Evolutionary conservation across 1,140 invertebrate species (phyloP).

Genomic region (Dreissena polymorpha): DNA sequence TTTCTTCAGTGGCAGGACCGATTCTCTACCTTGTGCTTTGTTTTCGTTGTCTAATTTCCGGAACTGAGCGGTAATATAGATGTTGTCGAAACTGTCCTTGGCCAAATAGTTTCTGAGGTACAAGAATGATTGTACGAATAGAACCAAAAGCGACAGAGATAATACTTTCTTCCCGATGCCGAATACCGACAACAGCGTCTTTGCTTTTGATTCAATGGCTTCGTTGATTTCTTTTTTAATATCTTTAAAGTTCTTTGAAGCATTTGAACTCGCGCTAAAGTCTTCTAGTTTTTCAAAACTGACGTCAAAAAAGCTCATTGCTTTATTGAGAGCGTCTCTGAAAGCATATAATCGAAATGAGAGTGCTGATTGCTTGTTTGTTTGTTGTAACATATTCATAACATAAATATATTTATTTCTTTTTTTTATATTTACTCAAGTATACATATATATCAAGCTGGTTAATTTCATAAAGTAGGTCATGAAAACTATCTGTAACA

Average conservation of each 20-base stretch:
- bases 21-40: slow-evolving; percentile 1
- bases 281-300: neutral
- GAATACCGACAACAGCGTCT: neutral
- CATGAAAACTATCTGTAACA: no score
- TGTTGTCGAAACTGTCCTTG: slow-evolving; percentile 52
- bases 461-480: no score
- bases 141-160: slow-evolving; percentile 36
- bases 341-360: no score
- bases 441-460: no score
- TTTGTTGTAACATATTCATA: no score
- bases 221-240: slow-evolving; percentile 34
- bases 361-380: no score
- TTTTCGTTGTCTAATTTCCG: slow-evolving; percentile 31
- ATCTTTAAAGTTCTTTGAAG: neutral
- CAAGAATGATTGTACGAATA: slow-evolving; percentile 44
- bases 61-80: slow-evolving; percentile 53
- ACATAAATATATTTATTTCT: no score
- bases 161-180: slow-evolving; percentile 10
- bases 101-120: slow-evolving; percentile 48
- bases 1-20: slow-evolving; percentile 48
- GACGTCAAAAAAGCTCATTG: slow-evolving; percentile 38
- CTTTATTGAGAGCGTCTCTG: slow-evolving; percentile 10
- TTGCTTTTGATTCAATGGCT: slow-evolving; percentile 25
- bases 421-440: no score
- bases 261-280: slow-evolving; percentile 4